These are phyloP conservation scores for Alethe diademata DNA, from an alignment of 2,113 vertebrate species.

Conservation along the genomic window DNA sequence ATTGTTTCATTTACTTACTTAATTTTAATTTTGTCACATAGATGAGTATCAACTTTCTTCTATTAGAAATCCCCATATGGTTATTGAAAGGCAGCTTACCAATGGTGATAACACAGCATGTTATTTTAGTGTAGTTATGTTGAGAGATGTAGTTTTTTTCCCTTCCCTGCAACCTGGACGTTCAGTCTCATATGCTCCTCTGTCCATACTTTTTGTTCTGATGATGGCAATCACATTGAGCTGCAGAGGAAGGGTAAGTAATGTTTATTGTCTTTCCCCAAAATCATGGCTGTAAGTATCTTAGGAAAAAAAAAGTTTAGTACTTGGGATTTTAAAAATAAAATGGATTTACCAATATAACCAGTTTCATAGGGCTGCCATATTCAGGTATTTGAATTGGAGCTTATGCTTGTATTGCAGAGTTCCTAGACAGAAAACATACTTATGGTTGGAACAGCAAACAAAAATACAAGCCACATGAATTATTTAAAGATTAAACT, in stretches of 20 bases:
- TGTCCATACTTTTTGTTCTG: constrained; percentile 32
- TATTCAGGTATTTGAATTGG: background rate
- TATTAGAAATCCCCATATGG: background rate
- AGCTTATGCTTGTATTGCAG: background rate
- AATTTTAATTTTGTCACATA: background rate
- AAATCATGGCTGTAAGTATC: background rate
- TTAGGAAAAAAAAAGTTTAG: background rate
- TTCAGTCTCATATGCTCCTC: background rate
- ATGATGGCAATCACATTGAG: constrained; percentile 12
- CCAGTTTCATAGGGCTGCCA: background rate
- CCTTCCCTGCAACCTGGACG: background rate
- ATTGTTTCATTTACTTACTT: background rate
- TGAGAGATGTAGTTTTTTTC: constrained; percentile 4
- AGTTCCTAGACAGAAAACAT: background rate
- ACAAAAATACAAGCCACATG: background rate
- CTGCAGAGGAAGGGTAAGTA: constrained; percentile 38
- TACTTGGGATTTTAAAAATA: background rate
- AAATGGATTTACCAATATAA: background rate
- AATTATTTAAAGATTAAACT: background rate
- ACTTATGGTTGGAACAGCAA: background rate
- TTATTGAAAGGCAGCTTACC: background rate
- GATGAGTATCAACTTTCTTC: background rate
- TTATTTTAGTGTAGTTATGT: background rate
- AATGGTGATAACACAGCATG: background rate
- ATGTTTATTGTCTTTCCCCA: background rate